Base-by-base conservation (phyloP, 2,797 vertebrate species). In the Heliangelus exortis region DNA sequence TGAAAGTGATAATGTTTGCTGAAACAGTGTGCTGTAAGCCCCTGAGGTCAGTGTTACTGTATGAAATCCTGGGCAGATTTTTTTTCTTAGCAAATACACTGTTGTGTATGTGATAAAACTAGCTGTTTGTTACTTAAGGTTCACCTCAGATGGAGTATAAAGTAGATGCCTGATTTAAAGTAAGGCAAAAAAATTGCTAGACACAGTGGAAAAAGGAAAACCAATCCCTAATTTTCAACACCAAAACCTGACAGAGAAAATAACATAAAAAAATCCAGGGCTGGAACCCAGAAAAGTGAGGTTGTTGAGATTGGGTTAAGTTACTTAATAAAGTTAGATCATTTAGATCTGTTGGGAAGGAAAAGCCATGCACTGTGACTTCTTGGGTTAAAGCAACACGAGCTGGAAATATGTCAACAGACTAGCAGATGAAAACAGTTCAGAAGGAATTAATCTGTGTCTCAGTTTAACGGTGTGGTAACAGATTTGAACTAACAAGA, bases 11-110 rank as follows among this genome's bases (percentile, higher is more conserved):
- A 51, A 16, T 23, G 6, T 58, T 59, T 80, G 5, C 29, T 33
- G 0, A 0, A 4, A 15, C 29, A 31, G 6, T 7, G 9, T 12
- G 2, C 6, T 33, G 11, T 25, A 39, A 20, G 11, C 12, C 25
- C 15, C 12, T 43, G 10, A 63, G 62, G 13, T 69, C 51, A 62
- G 11, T 4, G 12, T 33, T 79, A 16, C 16, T 2, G 0, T 21
- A 36, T n/a, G 48, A 74, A 92, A 76, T 36, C 19, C 9, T 47
- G 15, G 19, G 7, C 41, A 68, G 10, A 5, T 57, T 91, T 85
- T 48, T 26, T 67, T 62, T 45, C 36, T 81, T 72, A 71, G 28
- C 13, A 78, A 72, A 87, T 28, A 50, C 28, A 7, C 4, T 65
- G 7, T 12, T 34, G 2, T 20, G 2, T 4, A 1, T 47, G 5